phyloP scores from a whole-genome alignment of 2,888 invertebrate species.

The Lissocephala sabroskyi region DNA sequence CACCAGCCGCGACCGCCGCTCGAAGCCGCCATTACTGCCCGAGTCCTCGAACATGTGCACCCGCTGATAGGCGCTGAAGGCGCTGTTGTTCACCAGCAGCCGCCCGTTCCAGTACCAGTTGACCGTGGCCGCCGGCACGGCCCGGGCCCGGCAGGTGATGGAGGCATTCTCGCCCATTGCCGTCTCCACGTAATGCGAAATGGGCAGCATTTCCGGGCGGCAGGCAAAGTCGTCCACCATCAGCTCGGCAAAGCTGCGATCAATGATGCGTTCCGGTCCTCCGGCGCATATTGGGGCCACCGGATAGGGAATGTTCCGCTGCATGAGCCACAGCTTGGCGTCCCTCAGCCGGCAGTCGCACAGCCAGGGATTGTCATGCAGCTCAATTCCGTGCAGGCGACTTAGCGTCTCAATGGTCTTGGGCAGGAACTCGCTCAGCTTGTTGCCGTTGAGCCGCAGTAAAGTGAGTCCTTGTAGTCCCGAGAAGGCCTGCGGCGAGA shows the following conservation, averaged over 20 bases:
- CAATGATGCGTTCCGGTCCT: constrained; percentile 80
- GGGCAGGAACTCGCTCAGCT: constrained; percentile 81
- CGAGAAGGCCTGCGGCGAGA: constrained; percentile 84
- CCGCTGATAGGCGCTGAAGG: constrained; percentile 84
- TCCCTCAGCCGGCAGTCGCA: constrained; percentile 89
- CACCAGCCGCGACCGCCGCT: constrained; percentile 83
- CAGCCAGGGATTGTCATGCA: constrained; percentile 91
- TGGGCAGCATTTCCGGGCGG: constrained; percentile 84
- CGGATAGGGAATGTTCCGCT: constrained; percentile 83
- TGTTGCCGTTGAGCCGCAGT: constrained; percentile 87
- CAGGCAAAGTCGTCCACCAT: constrained; percentile 89
- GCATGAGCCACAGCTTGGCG: constrained; percentile 86
- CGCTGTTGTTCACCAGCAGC: constrained; percentile 82
- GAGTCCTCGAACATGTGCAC: constrained; percentile 82
- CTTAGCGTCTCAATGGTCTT: constrained; percentile 82
- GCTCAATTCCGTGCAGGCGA: constrained; percentile 84
- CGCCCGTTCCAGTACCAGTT: constrained; percentile 92
- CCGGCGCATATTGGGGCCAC: constrained; percentile 85
- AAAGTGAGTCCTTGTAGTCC: constrained; percentile 84
- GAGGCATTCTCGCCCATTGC: constrained; percentile 89
- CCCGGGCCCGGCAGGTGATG: constrained; percentile 85
- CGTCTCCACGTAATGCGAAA: constrained; percentile 84
- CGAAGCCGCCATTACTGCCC: constrained; percentile 76
- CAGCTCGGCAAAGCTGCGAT: constrained; percentile 83
- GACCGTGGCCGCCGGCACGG: constrained; percentile 84